phyloP scores from a whole-genome alignment of 2,888 invertebrate species.

The Trachelus troglodyta region DNA sequence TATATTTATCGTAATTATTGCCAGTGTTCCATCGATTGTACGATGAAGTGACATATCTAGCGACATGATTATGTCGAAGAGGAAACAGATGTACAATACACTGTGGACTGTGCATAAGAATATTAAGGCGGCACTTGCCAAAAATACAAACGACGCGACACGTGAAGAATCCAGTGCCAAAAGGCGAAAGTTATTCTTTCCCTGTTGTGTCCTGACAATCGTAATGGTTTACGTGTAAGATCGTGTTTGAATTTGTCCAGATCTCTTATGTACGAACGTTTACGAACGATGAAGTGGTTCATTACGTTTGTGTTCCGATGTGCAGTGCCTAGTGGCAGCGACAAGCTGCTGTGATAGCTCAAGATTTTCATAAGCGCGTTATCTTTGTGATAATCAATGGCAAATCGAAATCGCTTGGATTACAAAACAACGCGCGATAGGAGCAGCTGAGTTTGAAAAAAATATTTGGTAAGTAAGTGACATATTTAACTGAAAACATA shows the following conservation, averaged over 20 bases:
- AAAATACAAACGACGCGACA: not conserved
- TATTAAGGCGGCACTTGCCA: not conserved
- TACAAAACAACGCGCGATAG: slow-evolving; percentile 18
- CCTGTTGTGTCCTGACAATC: not conserved
- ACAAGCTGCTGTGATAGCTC: slow-evolving; percentile 23
- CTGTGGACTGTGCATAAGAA: not conserved
- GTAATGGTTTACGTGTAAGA: not conserved
- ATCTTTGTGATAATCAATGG: slow-evolving; percentile 45
- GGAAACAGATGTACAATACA: not conserved
- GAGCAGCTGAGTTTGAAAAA: not conserved
- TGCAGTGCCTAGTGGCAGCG: slow-evolving; percentile 24
- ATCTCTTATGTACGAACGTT: not conserved
- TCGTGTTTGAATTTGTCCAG: not conserved
- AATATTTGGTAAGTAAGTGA: not conserved
- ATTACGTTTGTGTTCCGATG: slow-evolving; percentile 19
- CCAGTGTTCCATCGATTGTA: not conserved
- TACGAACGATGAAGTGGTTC: not conserved
- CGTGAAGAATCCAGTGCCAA: not conserved
- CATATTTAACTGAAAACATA: not conserved
- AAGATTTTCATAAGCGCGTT: slow-evolving; percentile 26
- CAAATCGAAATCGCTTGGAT: slow-evolving; percentile 45
- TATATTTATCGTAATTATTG: not conserved
- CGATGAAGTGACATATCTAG: not conserved
- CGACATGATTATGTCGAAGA: not conserved
- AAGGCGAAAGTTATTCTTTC: not conserved